A percentile compares a stretch with the other conserved stretches of the same genome.
Evolutionary conservation across 92 coral and sea anemone genomes (phyloP).

Genomic region (Umimayanthus kanabou): DNA sequence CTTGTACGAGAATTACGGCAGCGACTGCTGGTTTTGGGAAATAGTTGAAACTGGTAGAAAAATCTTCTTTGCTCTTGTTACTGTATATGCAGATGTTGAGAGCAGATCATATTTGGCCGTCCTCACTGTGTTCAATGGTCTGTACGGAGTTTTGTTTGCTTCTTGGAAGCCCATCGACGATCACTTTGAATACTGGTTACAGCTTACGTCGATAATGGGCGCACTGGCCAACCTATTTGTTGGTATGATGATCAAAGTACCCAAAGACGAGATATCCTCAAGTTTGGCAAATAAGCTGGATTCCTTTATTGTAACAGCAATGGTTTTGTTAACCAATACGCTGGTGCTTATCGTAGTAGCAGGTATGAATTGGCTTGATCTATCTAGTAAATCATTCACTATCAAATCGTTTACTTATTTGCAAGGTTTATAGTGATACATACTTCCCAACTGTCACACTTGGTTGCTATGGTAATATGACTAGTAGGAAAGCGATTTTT

Average conservation of each 20-base stretch:
- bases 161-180: slow-evolving; percentile 19
- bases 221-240: slow-evolving; percentile 45
- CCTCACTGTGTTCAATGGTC: slow-evolving; percentile 50
- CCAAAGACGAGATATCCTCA: slow-evolving; percentile 11
- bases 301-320: background rate
- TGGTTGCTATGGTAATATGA: too few relatives aligned
- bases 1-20: slow-evolving; percentile 52
- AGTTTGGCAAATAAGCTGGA: background rate
- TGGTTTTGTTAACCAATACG: background rate
- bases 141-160: slow-evolving; percentile 47
- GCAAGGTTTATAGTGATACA: too few relatives aligned
- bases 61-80: slow-evolving; percentile 32
- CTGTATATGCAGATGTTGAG: slow-evolving; percentile 50
- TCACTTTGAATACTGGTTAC: slow-evolving; percentile 62
- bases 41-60: slow-evolving; percentile 51
- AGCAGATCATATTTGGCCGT: slow-evolving; percentile 53
- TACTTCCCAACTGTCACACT: too few relatives aligned
- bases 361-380: background rate
- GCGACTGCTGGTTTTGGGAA: slow-evolving; percentile 66
- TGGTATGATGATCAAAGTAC: slow-evolving; percentile 63
- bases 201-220: slow-evolving; percentile 50
- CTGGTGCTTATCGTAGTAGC: background rate
- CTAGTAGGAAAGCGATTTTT: too few relatives aligned
- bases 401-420: too few relatives aligned
- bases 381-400: too few relatives aligned